These are phyloP conservation scores for Pseudoatta argentina DNA, from an alignment of 1,140 invertebrate genomes.

Conservation along the genomic window DNA sequence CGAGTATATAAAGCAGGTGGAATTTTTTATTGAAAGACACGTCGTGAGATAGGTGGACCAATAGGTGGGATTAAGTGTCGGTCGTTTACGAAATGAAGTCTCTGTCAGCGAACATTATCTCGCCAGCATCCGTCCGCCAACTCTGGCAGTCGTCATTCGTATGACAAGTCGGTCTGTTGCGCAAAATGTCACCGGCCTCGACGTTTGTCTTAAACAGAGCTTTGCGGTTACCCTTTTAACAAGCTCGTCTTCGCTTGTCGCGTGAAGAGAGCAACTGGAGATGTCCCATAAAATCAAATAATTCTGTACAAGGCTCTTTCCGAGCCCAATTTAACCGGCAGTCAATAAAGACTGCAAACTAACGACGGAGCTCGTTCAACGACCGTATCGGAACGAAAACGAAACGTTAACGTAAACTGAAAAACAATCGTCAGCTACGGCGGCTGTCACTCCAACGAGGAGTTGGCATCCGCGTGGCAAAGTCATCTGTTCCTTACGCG, in stretches of 20 bases:
- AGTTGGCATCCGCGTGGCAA: constrained; percentile 78
- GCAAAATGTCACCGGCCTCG: constrained; percentile 45
- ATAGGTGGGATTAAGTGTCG: constrained; percentile 38
- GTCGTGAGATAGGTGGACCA: constrained; percentile 4
- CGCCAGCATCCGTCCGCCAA: constrained; percentile 13
- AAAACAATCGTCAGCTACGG: constrained; percentile 81
- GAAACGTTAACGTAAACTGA: constrained; percentile 84
- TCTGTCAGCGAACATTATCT: constrained; percentile 26
- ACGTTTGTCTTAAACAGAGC: constrained; percentile 12
- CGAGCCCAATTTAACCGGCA: constrained; percentile 80
- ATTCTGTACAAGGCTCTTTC: constrained; percentile 74
- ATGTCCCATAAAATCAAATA: constrained; percentile 83
- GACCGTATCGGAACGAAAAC: constrained; percentile 83
- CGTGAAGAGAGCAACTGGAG: constrained; percentile 47
- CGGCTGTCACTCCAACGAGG: constrained; percentile 83
- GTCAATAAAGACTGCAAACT: constrained; percentile 74
- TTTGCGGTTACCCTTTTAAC: constrained; percentile 52
- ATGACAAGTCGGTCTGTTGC: constrained; percentile 27
- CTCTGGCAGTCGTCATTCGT: constrained; percentile 9
- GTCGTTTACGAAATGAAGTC: constrained; percentile 39
- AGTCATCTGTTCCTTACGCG: constrained; percentile 84
- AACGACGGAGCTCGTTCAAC: constrained; percentile 80
- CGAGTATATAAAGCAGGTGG: background rate
- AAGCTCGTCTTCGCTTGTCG: constrained; percentile 58
- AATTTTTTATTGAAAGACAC: constrained; percentile 21